Base-by-base conservation (phyloP, 1,140 invertebrate species). In the Anoplophora glabripennis region DNA sequence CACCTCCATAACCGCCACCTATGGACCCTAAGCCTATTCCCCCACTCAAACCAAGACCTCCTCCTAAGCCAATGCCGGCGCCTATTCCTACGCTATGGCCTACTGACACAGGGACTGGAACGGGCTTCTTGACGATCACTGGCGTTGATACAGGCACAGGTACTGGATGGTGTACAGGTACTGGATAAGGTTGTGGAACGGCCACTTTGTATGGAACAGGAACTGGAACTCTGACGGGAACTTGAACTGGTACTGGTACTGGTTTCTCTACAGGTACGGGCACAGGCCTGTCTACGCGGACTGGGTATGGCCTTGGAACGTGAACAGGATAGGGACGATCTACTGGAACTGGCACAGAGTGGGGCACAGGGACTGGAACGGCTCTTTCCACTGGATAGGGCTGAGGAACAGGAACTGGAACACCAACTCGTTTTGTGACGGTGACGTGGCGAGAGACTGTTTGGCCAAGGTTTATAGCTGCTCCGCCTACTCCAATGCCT, bases 231-330 rank as follows among this genome's bases (percentile, higher is more conserved):
- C 61, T 70, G 5, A 68, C 63, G 36, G 68, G 65, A 28, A 68
- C 63, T 57, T 57, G 65, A 15, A 67, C 65, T 38, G 61, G 58
- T 44, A 63, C 61, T n/a, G 68, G 66, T 28, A 66, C 63, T 46
- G 60, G 60, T 65, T 49, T 71, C 11, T 68, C 56, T 4, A 71
- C 67, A 14, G 63, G 61, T 3, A 65, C 47, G 0, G 77, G 78
- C n/a, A 79, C 70, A 3, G 59, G 69, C 58, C 76, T 79, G 15
- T 78, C 77, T 0, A 83, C 77, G 1, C 72, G 69, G 7, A 78
- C 76, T 28, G 80, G 79, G 51, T 80, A 80, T 4, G 81, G 80
- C 65, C 78, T 79, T 0, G 72, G 66, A 8, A 82, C 69, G 49
- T 78, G 77, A 1, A 79, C 76, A 17, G 78, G 77, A 48, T 69